These are phyloP conservation scores for Eupsittula cactorum DNA, from an alignment of 2,113 vertebrate species.

Conservation along the genomic window DNA sequence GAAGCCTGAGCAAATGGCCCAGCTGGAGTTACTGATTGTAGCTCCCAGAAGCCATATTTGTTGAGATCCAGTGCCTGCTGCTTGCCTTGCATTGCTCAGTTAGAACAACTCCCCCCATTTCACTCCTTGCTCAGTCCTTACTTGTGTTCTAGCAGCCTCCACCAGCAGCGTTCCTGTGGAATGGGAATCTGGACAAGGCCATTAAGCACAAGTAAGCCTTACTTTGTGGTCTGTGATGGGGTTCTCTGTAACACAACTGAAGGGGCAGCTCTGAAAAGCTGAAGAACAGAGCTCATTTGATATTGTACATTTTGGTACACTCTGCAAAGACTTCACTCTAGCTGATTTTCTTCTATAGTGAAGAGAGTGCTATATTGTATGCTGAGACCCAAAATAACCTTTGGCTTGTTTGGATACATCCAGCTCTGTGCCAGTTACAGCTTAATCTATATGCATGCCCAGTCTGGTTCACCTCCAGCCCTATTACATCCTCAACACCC, in stretches of 20 bases:
- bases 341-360: not conserved
- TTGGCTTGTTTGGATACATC: not conserved
- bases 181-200: no score
- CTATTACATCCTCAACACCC: not conserved
- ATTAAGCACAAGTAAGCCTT: not conserved
- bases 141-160: not conserved
- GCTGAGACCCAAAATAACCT: not conserved
- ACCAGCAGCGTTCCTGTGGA: not conserved
- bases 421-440: not conserved
- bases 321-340: not conserved
- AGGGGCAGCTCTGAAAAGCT: not conserved
- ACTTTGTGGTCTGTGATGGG: not conserved
- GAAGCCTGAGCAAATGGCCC: constrained; percentile 61
- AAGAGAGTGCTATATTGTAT: not conserved
- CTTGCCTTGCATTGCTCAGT: constrained; percentile 19
- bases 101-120: not conserved
- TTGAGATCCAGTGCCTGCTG: constrained; percentile 16
- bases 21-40: constrained; percentile 51
- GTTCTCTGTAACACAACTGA: not conserved
- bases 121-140: not conserved
- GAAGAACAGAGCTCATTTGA: not conserved
- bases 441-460: not conserved
- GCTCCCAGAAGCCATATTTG: constrained; percentile 39
- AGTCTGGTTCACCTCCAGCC: not conserved
- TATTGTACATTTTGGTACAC: not conserved